Conservation (phyloP, 2,888 invertebrate genomes). For the Parascotia fuliginaria region DNA sequence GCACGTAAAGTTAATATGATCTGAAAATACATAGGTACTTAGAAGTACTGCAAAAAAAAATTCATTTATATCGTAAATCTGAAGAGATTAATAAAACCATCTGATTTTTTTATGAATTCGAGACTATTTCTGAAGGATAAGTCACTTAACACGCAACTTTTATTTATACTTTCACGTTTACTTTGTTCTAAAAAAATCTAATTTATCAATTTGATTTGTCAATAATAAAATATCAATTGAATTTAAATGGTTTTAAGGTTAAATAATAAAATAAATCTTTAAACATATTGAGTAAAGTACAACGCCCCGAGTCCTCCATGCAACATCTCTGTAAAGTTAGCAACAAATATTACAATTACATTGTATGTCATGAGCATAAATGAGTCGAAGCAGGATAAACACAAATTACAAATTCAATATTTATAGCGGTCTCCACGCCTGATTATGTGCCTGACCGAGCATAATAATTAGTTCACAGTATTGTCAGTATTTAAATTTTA, state of each 20-base stretch:
- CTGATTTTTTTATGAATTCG: too few relatives aligned
- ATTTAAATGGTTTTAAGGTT: neutral
- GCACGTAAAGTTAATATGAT: too few relatives aligned
- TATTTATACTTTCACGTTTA: too few relatives aligned
- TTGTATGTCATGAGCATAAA: conserved; percentile 35
- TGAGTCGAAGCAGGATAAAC: conserved; percentile 38
- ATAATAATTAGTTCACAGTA: conserved; percentile 74
- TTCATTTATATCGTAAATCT: too few relatives aligned
- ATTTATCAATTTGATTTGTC: too few relatives aligned
- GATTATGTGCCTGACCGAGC: conserved; percentile 53
- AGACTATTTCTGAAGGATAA: too few relatives aligned
- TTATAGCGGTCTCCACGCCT: conserved; percentile 47
- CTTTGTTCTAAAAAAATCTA: too few relatives aligned
- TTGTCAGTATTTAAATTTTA: conserved; percentile 68
- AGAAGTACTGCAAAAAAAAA: too few relatives aligned
- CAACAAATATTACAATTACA: conserved; percentile 31
- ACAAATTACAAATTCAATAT: conserved; percentile 49
- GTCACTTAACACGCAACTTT: too few relatives aligned
- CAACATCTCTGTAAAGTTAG: conserved; percentile 26
- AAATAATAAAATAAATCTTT: neutral
- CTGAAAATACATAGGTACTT: too few relatives aligned
- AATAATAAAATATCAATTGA: too few relatives aligned
- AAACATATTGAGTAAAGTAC: neutral
- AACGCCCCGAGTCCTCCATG: neutral
- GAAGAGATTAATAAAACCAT: too few relatives aligned